Conservation (phyloP, 2,797 vertebrate species). For the Pantherophis vulpinus region DNA sequence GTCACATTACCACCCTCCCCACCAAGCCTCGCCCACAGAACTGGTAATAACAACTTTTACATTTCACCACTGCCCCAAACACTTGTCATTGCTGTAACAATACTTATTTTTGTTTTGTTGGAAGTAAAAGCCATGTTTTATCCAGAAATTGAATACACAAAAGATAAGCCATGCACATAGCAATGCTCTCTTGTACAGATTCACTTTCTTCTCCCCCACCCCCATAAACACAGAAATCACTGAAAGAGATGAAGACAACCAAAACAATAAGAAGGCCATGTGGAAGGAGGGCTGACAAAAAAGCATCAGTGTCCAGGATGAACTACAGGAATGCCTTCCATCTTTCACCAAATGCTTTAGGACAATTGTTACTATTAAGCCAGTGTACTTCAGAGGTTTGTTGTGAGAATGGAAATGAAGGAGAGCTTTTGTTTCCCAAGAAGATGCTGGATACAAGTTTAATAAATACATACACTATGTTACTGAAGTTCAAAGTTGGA, state of each 20-base stretch:
- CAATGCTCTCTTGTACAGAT: not conserved
- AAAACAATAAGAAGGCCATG: not conserved
- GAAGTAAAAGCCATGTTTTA: not conserved
- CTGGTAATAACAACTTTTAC: too few relatives aligned
- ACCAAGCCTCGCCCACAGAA: too few relatives aligned
- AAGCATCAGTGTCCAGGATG: not conserved
- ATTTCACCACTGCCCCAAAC: not conserved
- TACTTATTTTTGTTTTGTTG: not conserved
- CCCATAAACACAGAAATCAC: not conserved
- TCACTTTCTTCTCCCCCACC: not conserved
- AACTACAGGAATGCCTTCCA: not conserved
- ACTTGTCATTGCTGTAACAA: not conserved
- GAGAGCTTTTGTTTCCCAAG: not conserved
- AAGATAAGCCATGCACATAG: not conserved
- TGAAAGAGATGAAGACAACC: not conserved
- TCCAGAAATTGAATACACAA: not conserved
- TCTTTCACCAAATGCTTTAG: not conserved
- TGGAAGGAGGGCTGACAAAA: not conserved
- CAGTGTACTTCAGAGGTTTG: not conserved
- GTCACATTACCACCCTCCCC: too few relatives aligned
- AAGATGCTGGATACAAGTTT: not conserved
- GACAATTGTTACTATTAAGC: not conserved
- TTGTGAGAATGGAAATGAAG: not conserved
- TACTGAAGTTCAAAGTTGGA: not conserved
- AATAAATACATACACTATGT: not conserved